phyloP scores from a whole-genome alignment of 1,140 invertebrate species.

The Formica selysi region DNA sequence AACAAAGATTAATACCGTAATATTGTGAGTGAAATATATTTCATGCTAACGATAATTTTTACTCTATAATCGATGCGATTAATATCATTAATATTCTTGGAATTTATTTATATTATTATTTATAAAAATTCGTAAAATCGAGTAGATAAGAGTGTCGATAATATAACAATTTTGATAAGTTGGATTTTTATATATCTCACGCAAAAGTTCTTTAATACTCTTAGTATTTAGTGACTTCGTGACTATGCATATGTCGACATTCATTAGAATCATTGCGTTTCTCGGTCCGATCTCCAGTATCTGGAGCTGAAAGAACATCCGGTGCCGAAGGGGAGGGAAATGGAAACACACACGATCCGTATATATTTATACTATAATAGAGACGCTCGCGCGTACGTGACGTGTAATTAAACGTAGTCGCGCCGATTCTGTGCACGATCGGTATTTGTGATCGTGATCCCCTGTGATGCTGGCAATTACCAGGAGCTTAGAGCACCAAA shows the following conservation, averaged over 20 bases:
- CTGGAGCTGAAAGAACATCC: slow-evolving; percentile 23
- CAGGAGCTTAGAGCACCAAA: slow-evolving; percentile 42
- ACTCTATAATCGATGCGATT: neutral
- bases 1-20: neutral
- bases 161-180: neutral
- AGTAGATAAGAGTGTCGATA: neutral
- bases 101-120: neutral
- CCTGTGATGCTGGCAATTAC: slow-evolving; percentile 59
- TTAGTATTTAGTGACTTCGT: neutral
- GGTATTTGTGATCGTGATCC: slow-evolving; percentile 54
- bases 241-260: slow-evolving; percentile 18
- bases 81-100: neutral
- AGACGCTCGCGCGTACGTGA: slow-evolving; percentile 43
- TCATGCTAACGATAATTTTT: neutral
- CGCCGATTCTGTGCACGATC: slow-evolving; percentile 38
- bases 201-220: neutral
- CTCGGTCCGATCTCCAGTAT: neutral
- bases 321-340: no score
- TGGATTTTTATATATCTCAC: neutral
- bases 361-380: slow-evolving; percentile 25
- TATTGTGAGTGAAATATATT: neutral
- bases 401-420: slow-evolving; percentile 52
- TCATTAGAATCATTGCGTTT: neutral
- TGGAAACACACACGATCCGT: neutral
- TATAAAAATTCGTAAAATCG: neutral